Conservation (phyloP, 2,113 vertebrate species). For the Chloropsis hardwickii region DNA sequence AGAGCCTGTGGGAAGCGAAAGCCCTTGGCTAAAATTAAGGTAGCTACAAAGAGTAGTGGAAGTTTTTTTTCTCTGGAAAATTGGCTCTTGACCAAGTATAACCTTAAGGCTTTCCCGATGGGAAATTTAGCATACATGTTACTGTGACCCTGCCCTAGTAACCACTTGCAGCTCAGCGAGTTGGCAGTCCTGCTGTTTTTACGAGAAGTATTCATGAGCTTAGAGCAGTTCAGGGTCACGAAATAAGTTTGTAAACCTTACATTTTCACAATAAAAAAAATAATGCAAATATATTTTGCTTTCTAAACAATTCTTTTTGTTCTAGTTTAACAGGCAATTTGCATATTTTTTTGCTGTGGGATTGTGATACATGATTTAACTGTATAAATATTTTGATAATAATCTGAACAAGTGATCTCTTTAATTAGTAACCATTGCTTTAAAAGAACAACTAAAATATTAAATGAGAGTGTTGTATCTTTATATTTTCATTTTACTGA, state of each 20-base stretch:
- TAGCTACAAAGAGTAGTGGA: neutral
- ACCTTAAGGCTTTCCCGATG: neutral
- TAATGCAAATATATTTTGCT: neutral
- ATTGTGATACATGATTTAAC: neutral
- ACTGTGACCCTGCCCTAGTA: neutral
- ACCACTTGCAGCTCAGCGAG: rapidly evolving
- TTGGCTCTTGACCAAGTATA: neutral
- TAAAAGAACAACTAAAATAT: neutral
- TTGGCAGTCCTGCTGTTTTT: neutral
- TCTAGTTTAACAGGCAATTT: neutral
- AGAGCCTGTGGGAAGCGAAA: neutral
- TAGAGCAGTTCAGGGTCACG: neutral
- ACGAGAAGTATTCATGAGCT: neutral
- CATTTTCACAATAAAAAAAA: neutral
- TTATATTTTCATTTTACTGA: neutral
- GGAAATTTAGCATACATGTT: neutral
- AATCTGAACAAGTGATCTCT: neutral
- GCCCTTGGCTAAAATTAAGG: neutral
- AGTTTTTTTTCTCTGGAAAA: neutral
- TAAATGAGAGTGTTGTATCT: neutral
- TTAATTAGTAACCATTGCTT: neutral
- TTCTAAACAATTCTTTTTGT: neutral
- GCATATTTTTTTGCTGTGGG: neutral
- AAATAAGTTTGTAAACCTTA: neutral
- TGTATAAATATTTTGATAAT: neutral